These are phyloP conservation scores for Holcopasites calliopsidis DNA, from an alignment of 1,140 invertebrate species.

Conservation along the genomic window DNA sequence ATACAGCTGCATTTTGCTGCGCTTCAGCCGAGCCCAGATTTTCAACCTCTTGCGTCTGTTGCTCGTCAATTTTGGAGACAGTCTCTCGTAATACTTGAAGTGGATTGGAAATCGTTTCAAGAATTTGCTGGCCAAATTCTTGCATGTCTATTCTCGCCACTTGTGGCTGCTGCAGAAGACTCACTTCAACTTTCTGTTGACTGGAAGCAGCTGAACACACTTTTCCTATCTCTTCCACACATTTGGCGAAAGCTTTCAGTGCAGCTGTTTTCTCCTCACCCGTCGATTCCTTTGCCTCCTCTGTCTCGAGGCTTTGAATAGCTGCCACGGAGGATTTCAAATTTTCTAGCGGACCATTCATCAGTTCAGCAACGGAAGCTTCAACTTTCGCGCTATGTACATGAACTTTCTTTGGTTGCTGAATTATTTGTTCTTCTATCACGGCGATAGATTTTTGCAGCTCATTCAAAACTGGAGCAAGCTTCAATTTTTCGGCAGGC, in stretches of 20 bases:
- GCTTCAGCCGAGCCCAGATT: not conserved
- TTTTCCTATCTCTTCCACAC: slow-evolving; percentile 23
- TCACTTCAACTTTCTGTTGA: not conserved
- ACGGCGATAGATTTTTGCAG: slow-evolving; percentile 19
- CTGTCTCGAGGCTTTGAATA: not conserved
- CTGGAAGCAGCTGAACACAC: not conserved
- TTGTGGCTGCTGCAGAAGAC: not conserved
- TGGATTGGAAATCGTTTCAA: slow-evolving; percentile 2
- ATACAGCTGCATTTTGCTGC: not conserved
- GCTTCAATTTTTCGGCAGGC: not conserved
- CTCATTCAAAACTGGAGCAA: slow-evolving; percentile 21
- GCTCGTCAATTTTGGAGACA: slow-evolving; percentile 27
- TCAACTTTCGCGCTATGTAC: not conserved
- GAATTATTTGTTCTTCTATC: not conserved
- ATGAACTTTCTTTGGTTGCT: not conserved
- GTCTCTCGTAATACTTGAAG: slow-evolving; percentile 10
- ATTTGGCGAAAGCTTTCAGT: slow-evolving; percentile 1
- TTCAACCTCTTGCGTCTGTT: not conserved
- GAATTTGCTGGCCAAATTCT: not conserved
- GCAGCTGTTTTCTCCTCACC: not conserved
- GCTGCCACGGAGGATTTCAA: not conserved
- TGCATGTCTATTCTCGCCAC: not conserved
- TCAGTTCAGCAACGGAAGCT: not conserved
- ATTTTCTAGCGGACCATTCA: not conserved
- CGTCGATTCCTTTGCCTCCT: not conserved